These are phyloP conservation scores for Remorina albescens DNA, from an alignment of 2,797 vertebrate species.

Conservation along the genomic window DNA sequence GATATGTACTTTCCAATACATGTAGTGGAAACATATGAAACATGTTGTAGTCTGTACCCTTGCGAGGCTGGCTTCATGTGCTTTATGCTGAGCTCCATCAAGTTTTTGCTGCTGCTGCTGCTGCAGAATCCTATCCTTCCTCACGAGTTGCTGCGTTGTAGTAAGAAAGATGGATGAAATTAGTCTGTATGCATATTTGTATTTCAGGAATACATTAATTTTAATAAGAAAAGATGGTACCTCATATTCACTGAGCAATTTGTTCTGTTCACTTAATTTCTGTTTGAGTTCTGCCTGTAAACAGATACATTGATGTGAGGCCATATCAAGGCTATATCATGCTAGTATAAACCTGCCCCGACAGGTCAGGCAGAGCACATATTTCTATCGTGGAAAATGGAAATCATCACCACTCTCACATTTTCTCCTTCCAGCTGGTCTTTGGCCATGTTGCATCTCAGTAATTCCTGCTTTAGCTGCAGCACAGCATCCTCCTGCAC, in stretches of 20 bases:
- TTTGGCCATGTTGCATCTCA: constrained; percentile 94
- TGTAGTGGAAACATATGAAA: constrained; percentile 17
- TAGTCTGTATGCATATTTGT: constrained; percentile 7
- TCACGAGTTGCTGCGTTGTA: constrained; percentile 87
- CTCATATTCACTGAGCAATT: constrained; percentile 92
- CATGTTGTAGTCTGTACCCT: constrained; percentile 82
- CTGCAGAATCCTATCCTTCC: constrained; percentile 93
- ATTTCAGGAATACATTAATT: constrained; percentile 9
- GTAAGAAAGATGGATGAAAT: constrained; percentile 38
- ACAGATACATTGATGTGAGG: constrained; percentile 41
- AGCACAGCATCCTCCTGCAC: constrained; percentile 94
- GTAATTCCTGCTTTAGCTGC: constrained; percentile 96
- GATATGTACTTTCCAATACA: not conserved
- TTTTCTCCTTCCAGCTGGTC: constrained; percentile 96
- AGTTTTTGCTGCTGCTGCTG: constrained; percentile 93
- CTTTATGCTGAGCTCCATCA: constrained; percentile 90
- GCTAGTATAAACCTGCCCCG: constrained; percentile 22
- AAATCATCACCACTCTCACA: constrained; percentile 84
- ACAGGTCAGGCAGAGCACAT: constrained; percentile 42
- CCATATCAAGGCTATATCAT: constrained; percentile 5
- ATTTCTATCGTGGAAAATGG: constrained; percentile 44
- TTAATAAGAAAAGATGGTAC: constrained; percentile 70
- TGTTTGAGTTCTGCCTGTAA: constrained; percentile 92
- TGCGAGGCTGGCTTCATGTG: constrained; percentile 87
- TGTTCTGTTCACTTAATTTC: constrained; percentile 92